These are phyloP conservation scores for Drosophila paracracens DNA, from an alignment of 2,888 invertebrate genomes.

Conservation along the genomic window DNA sequence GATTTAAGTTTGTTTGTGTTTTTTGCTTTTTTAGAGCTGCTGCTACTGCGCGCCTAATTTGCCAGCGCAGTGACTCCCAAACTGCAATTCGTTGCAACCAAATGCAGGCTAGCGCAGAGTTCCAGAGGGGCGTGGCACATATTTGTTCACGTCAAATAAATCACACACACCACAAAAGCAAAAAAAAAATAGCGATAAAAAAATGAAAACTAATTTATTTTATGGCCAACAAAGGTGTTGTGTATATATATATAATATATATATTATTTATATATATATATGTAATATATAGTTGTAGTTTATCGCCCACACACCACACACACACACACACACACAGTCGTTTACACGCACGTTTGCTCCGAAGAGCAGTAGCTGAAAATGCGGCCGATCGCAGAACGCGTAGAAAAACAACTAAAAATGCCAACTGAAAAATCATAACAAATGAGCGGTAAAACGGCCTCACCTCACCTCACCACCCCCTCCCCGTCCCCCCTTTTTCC, in stretches of 20 bases:
- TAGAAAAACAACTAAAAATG: slow-evolving; percentile 78
- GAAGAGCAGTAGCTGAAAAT: slow-evolving; percentile 44
- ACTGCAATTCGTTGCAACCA: slow-evolving; percentile 22
- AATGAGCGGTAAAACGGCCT: slow-evolving; percentile 64
- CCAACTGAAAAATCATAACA: slow-evolving; percentile 80
- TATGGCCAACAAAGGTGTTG: neutral
- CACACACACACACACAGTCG: neutral
- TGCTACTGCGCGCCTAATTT: slow-evolving; percentile 22
- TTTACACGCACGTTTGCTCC: slow-evolving; percentile 39
- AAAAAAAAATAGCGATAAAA: slow-evolving; percentile 12
- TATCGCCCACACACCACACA: slow-evolving; percentile 13
- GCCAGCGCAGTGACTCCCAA: slow-evolving; percentile 35
- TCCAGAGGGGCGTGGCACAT: slow-evolving; percentile 8
- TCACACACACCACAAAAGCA: slow-evolving; percentile 12
- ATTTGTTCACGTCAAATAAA: neutral
- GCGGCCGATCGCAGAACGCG: slow-evolving; percentile 80
- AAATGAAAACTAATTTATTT: slow-evolving; percentile 9
- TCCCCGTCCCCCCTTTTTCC: neutral
- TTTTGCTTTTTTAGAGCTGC: neutral
- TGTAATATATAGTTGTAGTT: slow-evolving; percentile 17
- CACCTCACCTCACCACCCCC: neutral
- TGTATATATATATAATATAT: neutral
- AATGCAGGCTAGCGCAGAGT: neutral
- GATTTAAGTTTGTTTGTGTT: neutral
- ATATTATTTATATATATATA: neutral